Evolutionary conservation across 2,113 vertebrate genomes (phyloP).

Genomic region (Myiagra hebetior): DNA sequence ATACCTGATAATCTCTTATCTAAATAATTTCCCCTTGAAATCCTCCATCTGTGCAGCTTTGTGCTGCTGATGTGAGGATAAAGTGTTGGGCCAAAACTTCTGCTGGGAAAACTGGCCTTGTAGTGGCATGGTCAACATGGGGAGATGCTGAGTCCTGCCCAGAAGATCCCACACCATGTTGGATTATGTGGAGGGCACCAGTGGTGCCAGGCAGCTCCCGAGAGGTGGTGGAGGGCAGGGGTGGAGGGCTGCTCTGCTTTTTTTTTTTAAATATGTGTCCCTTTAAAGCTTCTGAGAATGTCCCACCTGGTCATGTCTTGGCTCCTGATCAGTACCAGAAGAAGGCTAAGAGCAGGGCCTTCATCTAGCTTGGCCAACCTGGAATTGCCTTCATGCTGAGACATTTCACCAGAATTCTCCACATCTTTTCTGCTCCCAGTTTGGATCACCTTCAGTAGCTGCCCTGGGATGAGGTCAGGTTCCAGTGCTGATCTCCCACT

Average conservation of each 20-base stretch:
- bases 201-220: neutral
- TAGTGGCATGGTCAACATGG: rapidly evolving
- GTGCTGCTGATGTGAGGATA: neutral
- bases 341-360: neutral
- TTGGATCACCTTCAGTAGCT: neutral
- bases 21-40: conserved; percentile 59
- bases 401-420: neutral
- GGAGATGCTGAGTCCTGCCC: neutral
- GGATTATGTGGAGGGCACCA: neutral
- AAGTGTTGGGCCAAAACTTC: neutral
- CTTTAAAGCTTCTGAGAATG: neutral
- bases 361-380: neutral
- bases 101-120: neutral
- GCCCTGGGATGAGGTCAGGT: neutral
- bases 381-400: neutral
- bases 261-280: neutral
- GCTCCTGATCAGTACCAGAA: neutral
- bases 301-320: neutral
- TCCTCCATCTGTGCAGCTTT: conserved; percentile 20
- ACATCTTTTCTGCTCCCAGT: neutral
- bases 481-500: neutral
- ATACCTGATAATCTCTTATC: conserved; percentile 53
- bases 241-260: neutral
- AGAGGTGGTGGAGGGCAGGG: neutral
- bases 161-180: neutral